These are phyloP conservation scores for Varecia variegata DNA, from an alignment of 2,797 vertebrate species.

Conservation along the genomic window DNA sequence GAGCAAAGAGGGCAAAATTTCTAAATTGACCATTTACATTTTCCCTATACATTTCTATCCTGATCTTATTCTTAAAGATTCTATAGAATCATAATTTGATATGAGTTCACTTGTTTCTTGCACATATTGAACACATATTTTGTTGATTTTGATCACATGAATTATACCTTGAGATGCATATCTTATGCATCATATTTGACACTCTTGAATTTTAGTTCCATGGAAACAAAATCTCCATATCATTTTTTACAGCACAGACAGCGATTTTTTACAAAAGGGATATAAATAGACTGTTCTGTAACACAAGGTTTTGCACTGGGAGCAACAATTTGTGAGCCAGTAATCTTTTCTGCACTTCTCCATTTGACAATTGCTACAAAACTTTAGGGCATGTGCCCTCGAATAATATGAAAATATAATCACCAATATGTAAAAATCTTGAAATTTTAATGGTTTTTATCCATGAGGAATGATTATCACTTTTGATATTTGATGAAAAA, in stretches of 20 bases:
- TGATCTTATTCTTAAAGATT: neutral
- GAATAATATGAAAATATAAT: neutral
- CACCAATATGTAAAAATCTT: neutral
- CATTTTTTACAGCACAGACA: neutral
- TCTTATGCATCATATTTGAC: neutral
- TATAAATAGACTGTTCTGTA: neutral
- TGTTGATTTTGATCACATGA: neutral
- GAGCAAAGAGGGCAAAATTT: neutral
- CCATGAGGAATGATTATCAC: neutral
- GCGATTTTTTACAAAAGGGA: neutral
- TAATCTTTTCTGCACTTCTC: neutral
- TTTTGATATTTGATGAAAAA: conserved; percentile 20
- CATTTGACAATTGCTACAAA: neutral
- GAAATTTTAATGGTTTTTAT: neutral
- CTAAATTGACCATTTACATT: neutral
- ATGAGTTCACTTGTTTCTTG: neutral
- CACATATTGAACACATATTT: neutral
- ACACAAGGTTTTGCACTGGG: neutral
- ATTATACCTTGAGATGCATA: neutral
- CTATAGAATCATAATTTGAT: neutral
- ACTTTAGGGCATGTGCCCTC: neutral
- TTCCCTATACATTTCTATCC: neutral
- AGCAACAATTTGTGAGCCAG: neutral
- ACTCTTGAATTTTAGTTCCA: neutral
- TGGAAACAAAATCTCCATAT: neutral